phyloP scores from a whole-genome alignment of 2,797 vertebrate species.

The Catharus ustulatus region DNA sequence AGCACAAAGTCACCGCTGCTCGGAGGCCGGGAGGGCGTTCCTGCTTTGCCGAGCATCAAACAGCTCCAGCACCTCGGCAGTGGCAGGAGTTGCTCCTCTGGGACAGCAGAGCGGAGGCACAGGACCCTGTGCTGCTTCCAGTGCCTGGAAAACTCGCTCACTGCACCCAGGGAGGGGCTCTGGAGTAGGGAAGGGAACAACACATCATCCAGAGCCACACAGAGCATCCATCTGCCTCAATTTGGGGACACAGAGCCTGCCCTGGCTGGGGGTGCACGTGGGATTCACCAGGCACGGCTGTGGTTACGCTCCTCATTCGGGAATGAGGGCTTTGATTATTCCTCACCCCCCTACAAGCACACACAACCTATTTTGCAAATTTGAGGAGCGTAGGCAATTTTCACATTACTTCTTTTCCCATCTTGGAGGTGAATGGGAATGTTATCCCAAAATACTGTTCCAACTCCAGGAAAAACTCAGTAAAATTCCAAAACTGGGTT shows the following conservation, averaged over 20 bases:
- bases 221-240: fast-evolving
- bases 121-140: background rate
- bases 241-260: background rate
- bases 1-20: background rate
- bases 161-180: background rate
- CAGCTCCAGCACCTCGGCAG: background rate
- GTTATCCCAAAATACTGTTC: background rate
- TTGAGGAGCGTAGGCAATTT: background rate
- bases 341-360: background rate
- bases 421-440: background rate
- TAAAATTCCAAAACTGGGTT: background rate
- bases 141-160: fast-evolving
- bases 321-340: background rate
- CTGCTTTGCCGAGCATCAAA: background rate
- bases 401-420: background rate
- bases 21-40: background rate
- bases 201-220: background rate
- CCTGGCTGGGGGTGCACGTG: fast-evolving
- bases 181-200: fast-evolving
- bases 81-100: background rate
- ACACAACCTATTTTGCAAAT: background rate
- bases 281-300: background rate
- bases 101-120: background rate
- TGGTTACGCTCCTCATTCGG: fast-evolving
- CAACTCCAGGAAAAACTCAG: background rate